Conservation (phyloP, 2,797 vertebrate species). For the Prunella strophiata region DNA sequence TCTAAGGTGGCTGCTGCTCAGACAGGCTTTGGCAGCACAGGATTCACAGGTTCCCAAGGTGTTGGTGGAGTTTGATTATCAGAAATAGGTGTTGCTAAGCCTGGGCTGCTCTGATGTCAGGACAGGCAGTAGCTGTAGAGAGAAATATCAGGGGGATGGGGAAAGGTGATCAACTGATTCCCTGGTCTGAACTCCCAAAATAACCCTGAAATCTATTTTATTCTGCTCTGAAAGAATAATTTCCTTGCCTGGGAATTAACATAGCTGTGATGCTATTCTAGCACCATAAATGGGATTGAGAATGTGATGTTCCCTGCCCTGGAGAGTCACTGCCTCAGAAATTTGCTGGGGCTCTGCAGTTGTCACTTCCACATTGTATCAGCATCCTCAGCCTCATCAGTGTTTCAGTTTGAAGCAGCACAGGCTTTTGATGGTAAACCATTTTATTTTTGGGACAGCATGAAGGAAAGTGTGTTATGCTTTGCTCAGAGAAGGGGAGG, state of each 20-base stretch:
- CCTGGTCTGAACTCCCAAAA: not conserved
- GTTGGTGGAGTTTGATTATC: not conserved
- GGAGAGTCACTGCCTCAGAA: not conserved
- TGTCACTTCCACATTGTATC: not conserved
- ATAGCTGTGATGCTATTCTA: slow-evolving; percentile 31
- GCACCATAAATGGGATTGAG: slow-evolving; percentile 16
- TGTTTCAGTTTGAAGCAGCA: not conserved
- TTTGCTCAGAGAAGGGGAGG: not conserved
- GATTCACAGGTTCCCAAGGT: not conserved
- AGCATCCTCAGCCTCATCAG: not conserved
- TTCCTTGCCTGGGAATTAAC: slow-evolving; percentile 12
- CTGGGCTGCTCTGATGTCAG: not conserved
- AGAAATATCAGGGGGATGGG: not conserved
- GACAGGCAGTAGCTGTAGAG: not conserved
- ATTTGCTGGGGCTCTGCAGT: not conserved
- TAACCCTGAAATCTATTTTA: slow-evolving; percentile 39
- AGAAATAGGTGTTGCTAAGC: not conserved
- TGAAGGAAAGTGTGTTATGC: not conserved
- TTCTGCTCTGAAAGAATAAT: slow-evolving; percentile 26
- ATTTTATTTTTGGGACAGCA: not conserved
- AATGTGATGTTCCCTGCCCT: slow-evolving; percentile 44
- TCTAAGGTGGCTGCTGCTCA: not conserved
- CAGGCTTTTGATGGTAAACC: not conserved
- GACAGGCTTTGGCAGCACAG: not conserved
- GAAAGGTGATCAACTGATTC: not conserved